These are phyloP conservation scores for Ochropacha duplaris DNA, from an alignment of 2,888 invertebrate genomes.

Conservation along the genomic window DNA sequence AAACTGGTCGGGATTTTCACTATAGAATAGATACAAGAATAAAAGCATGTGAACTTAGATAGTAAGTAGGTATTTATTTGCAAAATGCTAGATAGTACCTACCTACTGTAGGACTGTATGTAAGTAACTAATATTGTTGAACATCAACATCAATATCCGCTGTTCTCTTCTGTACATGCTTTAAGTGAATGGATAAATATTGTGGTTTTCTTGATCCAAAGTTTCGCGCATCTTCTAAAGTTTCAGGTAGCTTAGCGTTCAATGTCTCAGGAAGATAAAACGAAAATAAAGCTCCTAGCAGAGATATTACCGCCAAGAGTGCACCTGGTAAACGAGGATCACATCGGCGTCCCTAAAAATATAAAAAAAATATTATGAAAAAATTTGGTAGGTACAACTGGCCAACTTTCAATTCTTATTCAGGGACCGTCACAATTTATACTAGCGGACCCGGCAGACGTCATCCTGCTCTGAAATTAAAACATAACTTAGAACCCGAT, in stretches of 20 bases:
- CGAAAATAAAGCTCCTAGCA: slow-evolving; percentile 71
- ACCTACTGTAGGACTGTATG: too few species aligned
- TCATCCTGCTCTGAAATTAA: too few species aligned
- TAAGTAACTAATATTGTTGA: neutral
- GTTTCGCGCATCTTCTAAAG: slow-evolving; percentile 82
- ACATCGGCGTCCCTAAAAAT: slow-evolving; percentile 52
- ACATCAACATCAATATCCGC: neutral
- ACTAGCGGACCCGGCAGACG: too few species aligned
- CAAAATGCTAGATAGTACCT: too few species aligned
- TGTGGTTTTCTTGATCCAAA: slow-evolving; percentile 77
- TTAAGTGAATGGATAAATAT: neutral
- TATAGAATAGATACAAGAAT: too few species aligned
- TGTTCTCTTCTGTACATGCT: neutral
- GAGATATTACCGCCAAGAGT: slow-evolving; percentile 54
- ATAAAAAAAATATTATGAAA: slow-evolving; percentile 10
- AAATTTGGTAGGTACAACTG: too few species aligned
- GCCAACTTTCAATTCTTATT: too few species aligned
- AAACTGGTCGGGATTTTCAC: too few species aligned
- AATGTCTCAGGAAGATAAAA: slow-evolving; percentile 85
- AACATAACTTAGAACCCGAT: too few species aligned
- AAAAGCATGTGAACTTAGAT: too few species aligned
- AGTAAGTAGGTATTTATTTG: too few species aligned
- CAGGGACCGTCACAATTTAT: too few species aligned
- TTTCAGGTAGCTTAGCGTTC: slow-evolving; percentile 84
- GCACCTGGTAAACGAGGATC: slow-evolving; percentile 46